Conservation (phyloP, 2,113 vertebrate species). For the Mastomys natalensis region DNA sequence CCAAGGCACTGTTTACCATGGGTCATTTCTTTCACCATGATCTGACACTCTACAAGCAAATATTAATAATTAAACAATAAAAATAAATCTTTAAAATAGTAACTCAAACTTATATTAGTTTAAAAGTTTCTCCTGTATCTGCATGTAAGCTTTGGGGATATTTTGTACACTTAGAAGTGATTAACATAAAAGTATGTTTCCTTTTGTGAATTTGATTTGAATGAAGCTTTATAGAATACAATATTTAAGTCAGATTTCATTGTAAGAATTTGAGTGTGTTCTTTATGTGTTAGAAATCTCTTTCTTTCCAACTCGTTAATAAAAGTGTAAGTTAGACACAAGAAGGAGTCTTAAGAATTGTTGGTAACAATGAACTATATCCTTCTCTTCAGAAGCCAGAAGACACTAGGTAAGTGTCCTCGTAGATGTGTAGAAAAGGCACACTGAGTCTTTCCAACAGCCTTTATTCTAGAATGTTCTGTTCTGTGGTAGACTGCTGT, state of each 20-base stretch:
- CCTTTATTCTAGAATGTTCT: slow-evolving; percentile 45
- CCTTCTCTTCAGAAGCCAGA: not conserved
- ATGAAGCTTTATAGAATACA: not conserved
- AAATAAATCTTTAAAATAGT: not conserved
- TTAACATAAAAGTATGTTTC: slow-evolving; percentile 20
- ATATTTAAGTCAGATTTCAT: not conserved
- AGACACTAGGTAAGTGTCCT: not conserved
- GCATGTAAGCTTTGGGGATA: not conserved
- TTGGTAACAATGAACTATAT: slow-evolving; percentile 10
- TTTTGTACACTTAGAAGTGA: not conserved
- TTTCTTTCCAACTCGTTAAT: slow-evolving; percentile 34
- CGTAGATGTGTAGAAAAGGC: slow-evolving; percentile 3
- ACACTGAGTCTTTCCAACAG: not conserved
- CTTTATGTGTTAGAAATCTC: not conserved
- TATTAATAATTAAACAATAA: not conserved
- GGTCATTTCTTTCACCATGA: not conserved
- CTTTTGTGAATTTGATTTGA: slow-evolving; percentile 41
- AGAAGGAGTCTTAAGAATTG: slow-evolving; percentile 3
- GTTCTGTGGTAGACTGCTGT: slow-evolving; percentile 45
- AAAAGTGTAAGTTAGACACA: not conserved
- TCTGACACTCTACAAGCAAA: not conserved
- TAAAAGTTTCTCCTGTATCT: not conserved
- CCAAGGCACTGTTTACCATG: not conserved
- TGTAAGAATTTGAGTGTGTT: not conserved
- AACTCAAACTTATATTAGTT: not conserved